Base-by-base conservation (phyloP, 1,140 invertebrate species). In the Scaptomyza montana region DNA sequence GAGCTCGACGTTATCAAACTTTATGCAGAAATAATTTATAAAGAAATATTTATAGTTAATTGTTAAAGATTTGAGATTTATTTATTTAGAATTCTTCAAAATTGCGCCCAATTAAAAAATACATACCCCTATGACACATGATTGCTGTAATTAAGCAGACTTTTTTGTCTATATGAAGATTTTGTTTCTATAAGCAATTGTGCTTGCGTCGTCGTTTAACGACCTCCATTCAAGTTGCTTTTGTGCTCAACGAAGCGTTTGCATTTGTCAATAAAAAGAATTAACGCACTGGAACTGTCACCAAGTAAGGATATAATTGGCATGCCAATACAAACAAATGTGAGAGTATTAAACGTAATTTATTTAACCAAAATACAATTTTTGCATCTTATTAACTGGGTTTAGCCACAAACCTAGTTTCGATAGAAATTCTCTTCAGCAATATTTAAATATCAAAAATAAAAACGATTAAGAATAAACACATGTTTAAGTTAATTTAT, bases 211-310 rank as follows among this genome's bases (percentile, higher is more conserved):
- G 50, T 61, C 47, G 43, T 61, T 36, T n/a, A 43, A 43, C 13
- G 46, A 30, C 64, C 55, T 67, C 64, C 13, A 59, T 43, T 43
- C 12, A 43, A 51, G 10, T 33, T 12, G 13, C 51, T 56, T 19
- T 16, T 64, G 61, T 28, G 69, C 16, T 67, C 69, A 60, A 25
- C 30, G 30, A 53, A 66, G 21, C 49, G 49, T 49, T 66, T 25
- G 36, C 28, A 13, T 56, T 16, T 68, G 43, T 54, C n/a, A 46
- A 50, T 21, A 65, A 60, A 59, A 39, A 57, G 66, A 64, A 41
- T 72, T 67, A 72, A 72, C 57, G 69, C 55, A 36, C 41, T 72
- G 69, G 63, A 72, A 72, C 69, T 60, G 49, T 55, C 25, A n/a
- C 69, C 69, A 72, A 43, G 41, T 72, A 60, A 46, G 69, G 69